Evolutionary conservation across 1,140 invertebrate species (phyloP), one percentile per base, ranked within the genome.

Genomic region (Musca vetustissima): DNA sequence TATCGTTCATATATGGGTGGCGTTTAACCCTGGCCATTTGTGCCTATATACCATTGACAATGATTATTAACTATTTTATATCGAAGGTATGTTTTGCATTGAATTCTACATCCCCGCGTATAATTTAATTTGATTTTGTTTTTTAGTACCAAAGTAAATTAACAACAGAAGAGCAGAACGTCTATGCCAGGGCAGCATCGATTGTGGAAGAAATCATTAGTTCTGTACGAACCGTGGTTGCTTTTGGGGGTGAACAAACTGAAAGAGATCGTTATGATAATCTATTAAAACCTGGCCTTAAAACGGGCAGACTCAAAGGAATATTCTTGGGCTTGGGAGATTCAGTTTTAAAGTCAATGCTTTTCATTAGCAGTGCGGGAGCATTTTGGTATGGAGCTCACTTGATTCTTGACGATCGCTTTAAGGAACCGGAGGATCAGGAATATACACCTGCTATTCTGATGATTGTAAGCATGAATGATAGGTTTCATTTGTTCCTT

Each of bases 321-420:
- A 80, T 91, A 67, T 89, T 87, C 75, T 90, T 90, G 1, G 93
- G 91, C 0, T 79, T 92, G 2, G 91, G 91, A 14, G 86, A 90
- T 24, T 90, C 90, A 4, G 86, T 92, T 28, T 89, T 93, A 84
- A 93, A 92, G 88, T 86, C 94, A 70, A 89, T 93, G 67, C 90
- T 94, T 57, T 96, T 93, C 74, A 83, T 88, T n/a, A 89, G 89
- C 11, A 94, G 93, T 74, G 89, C 91, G 0, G 78, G 94, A 0
- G 88, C 92, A 0, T 95, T 95, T 80, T 96, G 92, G 91, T 94
- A 94, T 79, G 94, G 93, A 0, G 89, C 91, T 0, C 86, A 87
- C 52, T 82, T 94, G 21, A 89, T 93, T 49, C 75, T 91, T 64
- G 85, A 87, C 21, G 76, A 81, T 69, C 75, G 80, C 2, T 53